Evolutionary conservation across 2,797 vertebrate species (phyloP).

Genomic region (Apogon talboti): DNA sequence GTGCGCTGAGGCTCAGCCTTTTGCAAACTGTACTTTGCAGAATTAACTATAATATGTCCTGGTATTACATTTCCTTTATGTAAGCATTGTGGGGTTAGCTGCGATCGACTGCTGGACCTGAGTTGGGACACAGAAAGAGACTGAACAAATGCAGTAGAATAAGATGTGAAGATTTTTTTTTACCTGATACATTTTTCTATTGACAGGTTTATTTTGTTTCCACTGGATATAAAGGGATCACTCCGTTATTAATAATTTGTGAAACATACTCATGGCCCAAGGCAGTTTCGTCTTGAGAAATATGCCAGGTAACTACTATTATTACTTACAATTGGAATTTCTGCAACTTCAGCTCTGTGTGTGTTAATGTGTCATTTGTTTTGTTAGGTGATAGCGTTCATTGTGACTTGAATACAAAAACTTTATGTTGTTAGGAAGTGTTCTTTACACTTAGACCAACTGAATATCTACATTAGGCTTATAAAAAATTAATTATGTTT

Average conservation of each 20-base stretch:
- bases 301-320: constrained; percentile 68
- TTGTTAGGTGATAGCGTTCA: background rate
- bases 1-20: constrained; percentile 33
- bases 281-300: constrained; percentile 53
- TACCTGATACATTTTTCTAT: constrained; percentile 10
- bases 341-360: background rate
- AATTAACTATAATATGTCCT: constrained; percentile 60
- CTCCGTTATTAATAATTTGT: constrained; percentile 17
- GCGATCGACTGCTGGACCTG: constrained; percentile 51
- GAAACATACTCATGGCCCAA: constrained; percentile 57
- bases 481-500: background rate
- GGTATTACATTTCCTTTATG: constrained; percentile 76
- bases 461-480: background rate
- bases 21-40: constrained; percentile 54
- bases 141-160: constrained; percentile 16
- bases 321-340: background rate
- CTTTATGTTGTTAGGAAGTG: background rate
- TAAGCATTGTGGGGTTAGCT: constrained; percentile 68
- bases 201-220: constrained; percentile 18
- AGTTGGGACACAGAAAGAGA: constrained; percentile 19
- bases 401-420: background rate
- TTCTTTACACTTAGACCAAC: background rate
- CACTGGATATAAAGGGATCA: constrained; percentile 34
- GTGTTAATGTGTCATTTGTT: background rate
- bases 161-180: constrained; percentile 12